phyloP scores from a whole-genome alignment of 2,113 vertebrate genomes.

The Ptychochromis oligacanthus region DNA sequence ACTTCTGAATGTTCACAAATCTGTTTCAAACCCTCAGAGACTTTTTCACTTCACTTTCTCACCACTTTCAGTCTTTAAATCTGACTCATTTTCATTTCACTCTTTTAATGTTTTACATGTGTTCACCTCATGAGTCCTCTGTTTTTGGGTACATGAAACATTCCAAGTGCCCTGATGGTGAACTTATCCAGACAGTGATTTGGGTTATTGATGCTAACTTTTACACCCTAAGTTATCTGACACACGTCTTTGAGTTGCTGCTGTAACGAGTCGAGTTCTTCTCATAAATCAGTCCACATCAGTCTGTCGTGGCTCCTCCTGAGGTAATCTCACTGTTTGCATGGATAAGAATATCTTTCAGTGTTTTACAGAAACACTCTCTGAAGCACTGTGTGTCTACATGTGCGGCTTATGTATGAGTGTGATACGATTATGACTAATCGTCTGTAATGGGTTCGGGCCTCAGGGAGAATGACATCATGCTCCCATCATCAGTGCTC shows the following conservation, averaged over 20 bases:
- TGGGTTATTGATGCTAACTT: not conserved
- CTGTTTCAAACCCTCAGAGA: not conserved
- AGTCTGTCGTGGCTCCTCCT: not conserved
- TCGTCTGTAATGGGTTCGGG: constrained; percentile 20
- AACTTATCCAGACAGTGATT: not conserved
- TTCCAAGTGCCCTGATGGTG: not conserved
- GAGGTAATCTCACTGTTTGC: not conserved
- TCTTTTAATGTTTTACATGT: not conserved
- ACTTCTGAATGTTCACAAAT: not conserved
- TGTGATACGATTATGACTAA: constrained; percentile 27
- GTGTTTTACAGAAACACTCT: not conserved
- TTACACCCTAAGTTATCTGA: not conserved
- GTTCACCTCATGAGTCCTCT: not conserved
- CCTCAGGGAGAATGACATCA: constrained; percentile 50
- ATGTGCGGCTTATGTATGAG: not conserved
- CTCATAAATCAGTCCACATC: not conserved
- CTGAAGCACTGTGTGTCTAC: not conserved
- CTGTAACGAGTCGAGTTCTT: too few relatives aligned
- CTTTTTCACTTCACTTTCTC: not conserved
- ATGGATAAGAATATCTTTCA: not conserved
- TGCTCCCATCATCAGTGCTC: constrained; percentile 9
- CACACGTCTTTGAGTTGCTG: not conserved
- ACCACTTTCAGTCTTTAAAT: not conserved
- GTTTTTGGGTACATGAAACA: not conserved
- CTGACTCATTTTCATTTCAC: not conserved